phyloP scores from a whole-genome alignment of 2,797 vertebrate genomes.

The Odontamblyopus rebecca region DNA sequence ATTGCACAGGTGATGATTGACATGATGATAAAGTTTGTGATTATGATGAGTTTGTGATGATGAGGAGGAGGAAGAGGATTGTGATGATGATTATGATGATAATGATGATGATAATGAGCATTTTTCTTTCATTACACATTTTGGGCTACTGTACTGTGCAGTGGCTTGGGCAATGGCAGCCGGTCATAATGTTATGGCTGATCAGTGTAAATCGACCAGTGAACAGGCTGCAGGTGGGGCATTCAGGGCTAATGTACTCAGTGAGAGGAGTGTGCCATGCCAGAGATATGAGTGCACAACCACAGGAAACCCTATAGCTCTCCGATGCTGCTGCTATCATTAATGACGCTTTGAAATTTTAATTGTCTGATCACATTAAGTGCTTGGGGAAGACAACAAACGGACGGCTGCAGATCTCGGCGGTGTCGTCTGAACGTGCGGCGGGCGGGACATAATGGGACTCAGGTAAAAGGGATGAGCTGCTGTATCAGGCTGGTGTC shows the following conservation, averaged over 20 bases:
- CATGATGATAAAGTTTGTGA: no score
- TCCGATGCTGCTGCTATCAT: conserved; percentile 60
- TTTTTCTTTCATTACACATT: no score
- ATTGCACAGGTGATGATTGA: no score
- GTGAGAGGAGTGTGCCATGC: conserved; percentile 35
- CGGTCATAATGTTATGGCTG: conserved; percentile 40
- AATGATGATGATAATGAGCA: no score
- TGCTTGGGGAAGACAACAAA: conserved; percentile 82
- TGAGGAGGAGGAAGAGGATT: no score
- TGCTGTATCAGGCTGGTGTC: conserved; percentile 45
- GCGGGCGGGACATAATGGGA: conserved; percentile 58
- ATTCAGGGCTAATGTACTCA: conserved; percentile 46
- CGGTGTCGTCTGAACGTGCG: conserved; percentile 75
- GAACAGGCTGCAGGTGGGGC: conserved; percentile 41
- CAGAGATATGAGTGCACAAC: conserved; percentile 64
- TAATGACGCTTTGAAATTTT: conserved; percentile 84
- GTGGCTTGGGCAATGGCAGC: conserved; percentile 68
- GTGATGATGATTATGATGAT: no score
- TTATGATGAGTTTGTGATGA: no score
- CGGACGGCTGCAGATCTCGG: conserved; percentile 72
- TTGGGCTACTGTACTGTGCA: conserved; percentile 38
- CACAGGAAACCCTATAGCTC: conserved; percentile 73
- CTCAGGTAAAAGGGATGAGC: conserved; percentile 40
- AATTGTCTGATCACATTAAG: conserved; percentile 89
- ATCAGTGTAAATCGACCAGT: conserved; percentile 84